These are phyloP conservation scores for Platyrinchus mystaceus DNA, from an alignment of 2,797 vertebrate species.

Conservation along the genomic window DNA sequence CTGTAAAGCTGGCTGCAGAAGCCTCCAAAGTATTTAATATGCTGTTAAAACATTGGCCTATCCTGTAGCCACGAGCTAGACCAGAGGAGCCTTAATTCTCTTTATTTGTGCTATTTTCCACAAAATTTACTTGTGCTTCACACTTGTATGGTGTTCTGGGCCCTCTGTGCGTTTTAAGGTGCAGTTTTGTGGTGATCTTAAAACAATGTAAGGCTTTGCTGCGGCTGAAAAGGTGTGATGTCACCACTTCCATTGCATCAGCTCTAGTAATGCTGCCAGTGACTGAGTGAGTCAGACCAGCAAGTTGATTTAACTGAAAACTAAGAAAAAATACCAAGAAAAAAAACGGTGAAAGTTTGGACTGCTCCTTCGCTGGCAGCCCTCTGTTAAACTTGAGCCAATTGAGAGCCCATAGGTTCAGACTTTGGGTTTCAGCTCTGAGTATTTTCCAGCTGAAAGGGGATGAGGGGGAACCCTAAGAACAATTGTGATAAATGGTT, in stretches of 20 bases:
- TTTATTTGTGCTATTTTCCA: accelerated
- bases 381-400: not conserved
- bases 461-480: not conserved
- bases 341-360: not conserved
- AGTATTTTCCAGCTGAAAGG: not conserved
- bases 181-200: not conserved
- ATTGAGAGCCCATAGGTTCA: not conserved
- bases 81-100: not conserved
- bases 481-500: constrained; percentile 3
- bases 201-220: not conserved
- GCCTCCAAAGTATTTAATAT: not conserved
- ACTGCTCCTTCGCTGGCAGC: not conserved
- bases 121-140: not conserved
- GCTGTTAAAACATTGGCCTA: not conserved
- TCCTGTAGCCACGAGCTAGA: not conserved
- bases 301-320: constrained; percentile 30
- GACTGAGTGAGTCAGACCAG: not conserved
- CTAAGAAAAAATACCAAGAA: not conserved
- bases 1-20: not conserved
- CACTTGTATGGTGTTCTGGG: not conserved
- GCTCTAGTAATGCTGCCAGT: not conserved
- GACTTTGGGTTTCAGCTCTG: not conserved
- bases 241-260: constrained; percentile 45
- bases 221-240: not conserved
- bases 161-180: not conserved